phyloP scores from a whole-genome alignment of 2,888 invertebrate species.

The Crocallis elinguaria region DNA sequence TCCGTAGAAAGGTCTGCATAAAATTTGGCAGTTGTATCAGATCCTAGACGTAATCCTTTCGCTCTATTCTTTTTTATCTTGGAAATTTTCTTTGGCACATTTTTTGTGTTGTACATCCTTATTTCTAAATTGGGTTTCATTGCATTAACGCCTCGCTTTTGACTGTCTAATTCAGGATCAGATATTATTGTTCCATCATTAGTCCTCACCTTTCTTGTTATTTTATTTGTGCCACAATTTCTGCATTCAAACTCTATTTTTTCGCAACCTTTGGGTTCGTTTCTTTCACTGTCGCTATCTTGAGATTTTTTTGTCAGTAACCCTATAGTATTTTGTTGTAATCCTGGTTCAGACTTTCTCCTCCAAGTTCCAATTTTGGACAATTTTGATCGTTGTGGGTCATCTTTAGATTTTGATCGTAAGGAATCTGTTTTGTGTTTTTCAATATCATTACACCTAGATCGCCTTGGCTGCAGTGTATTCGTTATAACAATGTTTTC shows the following conservation, averaged over 20 bases:
- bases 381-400: constrained; percentile 77
- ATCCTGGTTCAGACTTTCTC: constrained; percentile 89
- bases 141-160: constrained; percentile 50
- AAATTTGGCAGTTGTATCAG: constrained; percentile 86
- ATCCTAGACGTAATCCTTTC: constrained; percentile 75
- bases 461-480: constrained; percentile 62
- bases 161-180: constrained; percentile 67
- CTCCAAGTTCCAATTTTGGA: constrained; percentile 87
- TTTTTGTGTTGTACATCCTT: constrained; percentile 87
- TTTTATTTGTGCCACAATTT: constrained; percentile 77
- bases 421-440: constrained; percentile 72
- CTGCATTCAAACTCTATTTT: constrained; percentile 80
- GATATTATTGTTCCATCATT: constrained; percentile 63
- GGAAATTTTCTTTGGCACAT: constrained; percentile 89
- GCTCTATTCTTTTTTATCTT: constrained; percentile 88
- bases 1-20: constrained; percentile 87
- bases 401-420: constrained; percentile 79
- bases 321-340: constrained; percentile 70
- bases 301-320: constrained; percentile 64
- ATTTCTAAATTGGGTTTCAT: constrained; percentile 77
- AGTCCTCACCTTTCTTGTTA: constrained; percentile 60
- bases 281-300: constrained; percentile 69
- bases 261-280: constrained; percentile 65
- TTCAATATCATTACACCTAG: constrained; percentile 68
- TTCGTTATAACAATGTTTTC: constrained; percentile 77